Evolutionary conservation across 2,797 vertebrate genomes (phyloP), one percentile per base, ranked within the genome.

Genomic region (Vespertilio murinus): DNA sequence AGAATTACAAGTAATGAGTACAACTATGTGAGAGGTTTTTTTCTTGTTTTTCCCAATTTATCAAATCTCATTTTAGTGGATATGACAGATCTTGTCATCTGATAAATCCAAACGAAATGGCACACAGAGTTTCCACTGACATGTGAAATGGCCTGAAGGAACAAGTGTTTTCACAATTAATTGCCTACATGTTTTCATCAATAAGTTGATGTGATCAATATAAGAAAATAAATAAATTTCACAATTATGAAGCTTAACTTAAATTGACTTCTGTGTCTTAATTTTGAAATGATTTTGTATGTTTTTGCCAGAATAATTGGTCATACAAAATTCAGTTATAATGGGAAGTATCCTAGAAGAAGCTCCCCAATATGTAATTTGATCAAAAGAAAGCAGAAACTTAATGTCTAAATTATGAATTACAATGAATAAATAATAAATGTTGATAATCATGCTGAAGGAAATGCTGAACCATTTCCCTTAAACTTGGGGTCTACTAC

Each of bases 341-440:
- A 71, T 82, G 20, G 22, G 28, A 88, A 28, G 8, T 56, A 74
- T 74, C 23, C 17, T 80, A 88, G 56, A 13, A 95, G 85, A 70
- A 86, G 38, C n/a, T 16, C 61, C 61, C 38, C 81, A 88, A 85
- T 54, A 49, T 86, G 18, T 47, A 75, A 77, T 74, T 52, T 42
- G 30, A 70, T 71, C 25, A 54, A 64, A 49, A 90, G 65, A 91
- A 86, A 59, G 33, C n/a, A 81, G 33, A 85, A 56, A 45, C 54
- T 77, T 82, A 33, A 86, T 94, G 28, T 86, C 64, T 87, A 88
- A 73, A 59, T 81, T 59, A 30, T 71, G n/a, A 85, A 40, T 9
- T 86, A 71, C 54, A 89, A 81, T 54, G 74, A 74, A 49, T 67
- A 70, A 83, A 83, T 49, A 77, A 47, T 42, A 70, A 40, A 23